Conservation (phyloP, 92 coral and sea anemone species). For the Epizoanthus scotinus region DNA sequence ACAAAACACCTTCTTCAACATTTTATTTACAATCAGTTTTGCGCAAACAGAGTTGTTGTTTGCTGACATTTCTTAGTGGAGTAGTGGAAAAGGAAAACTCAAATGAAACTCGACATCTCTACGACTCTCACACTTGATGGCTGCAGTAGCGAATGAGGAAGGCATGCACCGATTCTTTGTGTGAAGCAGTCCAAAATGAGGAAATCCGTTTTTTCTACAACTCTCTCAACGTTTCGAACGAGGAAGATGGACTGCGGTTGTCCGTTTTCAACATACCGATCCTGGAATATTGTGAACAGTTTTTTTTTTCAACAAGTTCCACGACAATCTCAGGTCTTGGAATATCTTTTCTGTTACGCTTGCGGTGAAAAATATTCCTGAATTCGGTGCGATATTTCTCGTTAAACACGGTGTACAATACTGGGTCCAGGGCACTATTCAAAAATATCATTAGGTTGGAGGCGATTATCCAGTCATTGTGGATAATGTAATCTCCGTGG, state of each 20-base stretch:
- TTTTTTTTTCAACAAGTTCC: constrained; percentile 8
- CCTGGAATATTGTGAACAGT: background rate
- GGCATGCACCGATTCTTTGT: too few species aligned
- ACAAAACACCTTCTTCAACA: too few species aligned
- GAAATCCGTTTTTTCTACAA: background rate
- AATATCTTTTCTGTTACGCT: background rate
- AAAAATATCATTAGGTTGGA: constrained; percentile 71
- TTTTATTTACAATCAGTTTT: too few species aligned
- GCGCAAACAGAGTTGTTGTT: too few species aligned
- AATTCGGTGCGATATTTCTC: constrained; percentile 76
- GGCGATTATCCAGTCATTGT: constrained; percentile 67
- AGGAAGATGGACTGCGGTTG: constrained; percentile 8
- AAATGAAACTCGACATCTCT: too few species aligned
- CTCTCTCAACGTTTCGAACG: constrained; percentile 13
- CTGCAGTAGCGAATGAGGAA: too few species aligned
- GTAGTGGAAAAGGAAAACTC: too few species aligned
- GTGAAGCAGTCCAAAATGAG: too few species aligned
- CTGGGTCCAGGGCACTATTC: constrained; percentile 79
- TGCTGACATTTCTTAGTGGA: too few species aligned
- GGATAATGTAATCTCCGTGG: constrained; percentile 35
- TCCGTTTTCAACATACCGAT: background rate
- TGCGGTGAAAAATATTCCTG: constrained; percentile 19
- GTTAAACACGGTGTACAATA: constrained; percentile 72
- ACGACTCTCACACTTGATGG: too few species aligned
- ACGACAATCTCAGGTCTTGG: constrained; percentile 22